Evolutionary conservation across 2,797 vertebrate species (phyloP), one percentile per base, ranked within the genome.

Genomic region (Micrastur ruficollis): DNA sequence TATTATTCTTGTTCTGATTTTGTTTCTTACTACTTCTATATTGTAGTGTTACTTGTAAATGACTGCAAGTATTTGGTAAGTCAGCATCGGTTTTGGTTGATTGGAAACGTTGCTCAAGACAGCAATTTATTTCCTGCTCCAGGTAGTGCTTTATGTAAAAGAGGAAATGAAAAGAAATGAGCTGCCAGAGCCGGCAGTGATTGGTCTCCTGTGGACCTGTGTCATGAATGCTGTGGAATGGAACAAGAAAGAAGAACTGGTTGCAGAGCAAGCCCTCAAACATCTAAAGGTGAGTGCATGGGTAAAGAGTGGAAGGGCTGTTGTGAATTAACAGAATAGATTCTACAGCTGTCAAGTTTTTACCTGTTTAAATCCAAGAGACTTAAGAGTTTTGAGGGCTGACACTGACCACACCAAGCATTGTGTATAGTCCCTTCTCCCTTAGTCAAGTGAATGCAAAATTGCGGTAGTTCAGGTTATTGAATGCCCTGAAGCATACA

Each of bases 201-300:
- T 99, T 5, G 99, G 99, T 49, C 98, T 99, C 85, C 97, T 99
- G 81, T 99, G 99, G 99, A 98, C 98, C 25, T 99, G 99, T 85
- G 93, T 99, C 86, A 99, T 99, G 99, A 99, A 99, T 19, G 99
- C 98, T 11, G 99, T 99, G 47, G 99, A 99, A 81, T 99, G 99
- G 99, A 99, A 99, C 97, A 99, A 99, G 97, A 99, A 99, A 82
- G 99, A 99, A 87, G 99, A 99, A 71, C 97, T 99, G 53, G 99
- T 99, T 56, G 99, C 99, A 9, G 99, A 99, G 87, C 99, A 99
- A 95, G 99, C 99, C 34, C 98, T 99, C 36, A 99, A 99, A 97
- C 99, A 99, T 96, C 98, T 99, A 76, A 99, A 99, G 98, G 99
- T 99, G 23, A 0, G 18, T 82, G n/a, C 7, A 4, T 36, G 71